Evolutionary conservation across 2,888 invertebrate genomes (phyloP).

Genomic region (Melanostoma mellinum): DNA sequence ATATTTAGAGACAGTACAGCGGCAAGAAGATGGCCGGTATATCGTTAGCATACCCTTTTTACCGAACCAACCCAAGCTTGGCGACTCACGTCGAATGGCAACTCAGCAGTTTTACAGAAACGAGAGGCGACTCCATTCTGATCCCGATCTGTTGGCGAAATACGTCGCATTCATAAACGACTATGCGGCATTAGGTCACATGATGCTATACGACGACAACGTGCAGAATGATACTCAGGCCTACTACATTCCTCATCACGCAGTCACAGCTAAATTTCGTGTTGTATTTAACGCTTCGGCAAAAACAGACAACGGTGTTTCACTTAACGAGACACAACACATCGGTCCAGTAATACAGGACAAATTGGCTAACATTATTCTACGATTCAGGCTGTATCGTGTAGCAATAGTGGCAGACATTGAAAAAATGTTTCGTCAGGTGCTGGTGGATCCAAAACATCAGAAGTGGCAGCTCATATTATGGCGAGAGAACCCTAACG

Average conservation of each 20-base stretch:
- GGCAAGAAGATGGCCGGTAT: conserved; percentile 28
- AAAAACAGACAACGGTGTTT: conserved; percentile 36
- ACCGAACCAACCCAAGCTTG: conserved; percentile 8
- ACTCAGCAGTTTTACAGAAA: conserved; percentile 2
- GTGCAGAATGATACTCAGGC: background rate
- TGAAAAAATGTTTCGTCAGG: conserved; percentile 40
- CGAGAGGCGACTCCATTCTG: conserved; percentile 24
- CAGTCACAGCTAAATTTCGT: conserved; percentile 15
- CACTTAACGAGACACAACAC: conserved; percentile 44
- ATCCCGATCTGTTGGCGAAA: conserved; percentile 32
- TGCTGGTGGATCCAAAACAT: conserved; percentile 15
- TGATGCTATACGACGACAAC: conserved; percentile 8
- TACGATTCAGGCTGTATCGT: conserved; percentile 24
- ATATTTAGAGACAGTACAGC: conserved; percentile 12
- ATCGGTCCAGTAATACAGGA: conserved; percentile 30
- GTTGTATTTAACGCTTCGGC: conserved; percentile 45
- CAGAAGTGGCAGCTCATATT: conserved; percentile 32
- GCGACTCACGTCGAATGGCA: conserved; percentile 27
- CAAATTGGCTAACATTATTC: conserved; percentile 30
- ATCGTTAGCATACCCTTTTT: conserved; percentile 14
- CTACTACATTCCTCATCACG: conserved; percentile 46
- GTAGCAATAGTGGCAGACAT: conserved; percentile 28
- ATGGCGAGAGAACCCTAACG: conserved; percentile 30
- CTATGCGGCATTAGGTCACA: conserved; percentile 40
- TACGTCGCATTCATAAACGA: conserved; percentile 48